Percentiles rank a stretch among this genome's conserved stretches.
phyloP scores from a whole-genome alignment of 2,113 vertebrate genomes.

The Podarcis raffonei region DNA sequence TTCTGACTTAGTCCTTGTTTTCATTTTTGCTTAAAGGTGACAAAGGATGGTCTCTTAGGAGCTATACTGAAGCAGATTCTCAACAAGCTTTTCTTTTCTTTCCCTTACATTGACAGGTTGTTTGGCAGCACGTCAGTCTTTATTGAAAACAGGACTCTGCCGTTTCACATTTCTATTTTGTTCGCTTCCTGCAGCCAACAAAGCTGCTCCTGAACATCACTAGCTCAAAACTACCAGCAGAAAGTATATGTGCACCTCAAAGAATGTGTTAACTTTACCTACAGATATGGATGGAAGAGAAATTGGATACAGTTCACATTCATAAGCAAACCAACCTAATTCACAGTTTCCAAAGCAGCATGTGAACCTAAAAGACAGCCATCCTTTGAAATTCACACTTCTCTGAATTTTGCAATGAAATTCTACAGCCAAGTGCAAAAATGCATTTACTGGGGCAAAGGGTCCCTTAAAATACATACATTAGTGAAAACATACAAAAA shows the following conservation, averaged over 20 bases:
- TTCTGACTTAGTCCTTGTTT: conserved; percentile 43
- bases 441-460: no score
- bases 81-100: conserved; percentile 43
- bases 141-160: conserved; percentile 7
- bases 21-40: conserved; percentile 50
- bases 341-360: no score
- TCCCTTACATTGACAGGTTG: conserved; percentile 39
- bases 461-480: no score
- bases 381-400: no score
- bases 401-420: no score
- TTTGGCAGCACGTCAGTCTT: conserved; percentile 30
- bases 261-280: conserved; percentile 35
- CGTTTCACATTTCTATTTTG: conserved; percentile 26
- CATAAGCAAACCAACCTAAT: no score
- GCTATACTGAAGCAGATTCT: conserved; percentile 39
- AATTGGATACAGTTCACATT: no score
- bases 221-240: conserved; percentile 9
- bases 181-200: conserved; percentile 40
- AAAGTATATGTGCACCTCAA: conserved; percentile 6
- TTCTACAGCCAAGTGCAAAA: no score
- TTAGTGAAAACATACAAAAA: no score
- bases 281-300: background rate
- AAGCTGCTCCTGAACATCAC: background rate
- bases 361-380: no score
- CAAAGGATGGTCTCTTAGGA: conserved; percentile 19